These are phyloP conservation scores for Periplaneta americana DNA, from an alignment of 1,140 invertebrate species.

Conservation along the genomic window DNA sequence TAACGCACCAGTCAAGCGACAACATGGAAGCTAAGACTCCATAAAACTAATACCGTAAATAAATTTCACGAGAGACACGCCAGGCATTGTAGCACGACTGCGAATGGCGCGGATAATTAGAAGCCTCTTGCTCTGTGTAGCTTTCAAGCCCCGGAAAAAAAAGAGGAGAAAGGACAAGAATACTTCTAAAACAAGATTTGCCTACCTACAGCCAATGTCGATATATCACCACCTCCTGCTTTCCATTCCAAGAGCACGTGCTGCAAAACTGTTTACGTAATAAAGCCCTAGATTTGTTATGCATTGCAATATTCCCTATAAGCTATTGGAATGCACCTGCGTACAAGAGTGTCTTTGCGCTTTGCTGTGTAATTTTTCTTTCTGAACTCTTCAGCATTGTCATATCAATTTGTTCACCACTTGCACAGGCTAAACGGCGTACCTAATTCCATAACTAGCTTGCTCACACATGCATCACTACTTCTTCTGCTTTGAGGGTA, in stretches of 20 bases:
- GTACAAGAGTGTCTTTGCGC: too few species aligned
- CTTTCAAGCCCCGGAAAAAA: background rate
- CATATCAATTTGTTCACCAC: too few species aligned
- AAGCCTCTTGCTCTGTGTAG: background rate
- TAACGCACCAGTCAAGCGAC: background rate
- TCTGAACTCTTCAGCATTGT: too few species aligned
- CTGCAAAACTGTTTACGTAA: background rate
- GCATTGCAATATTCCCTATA: background rate
- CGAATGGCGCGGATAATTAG: background rate
- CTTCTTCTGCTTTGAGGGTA: too few species aligned
- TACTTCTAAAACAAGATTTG: background rate
- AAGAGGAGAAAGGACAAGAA: background rate
- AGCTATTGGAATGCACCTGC: background rate
- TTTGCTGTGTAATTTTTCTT: too few species aligned
- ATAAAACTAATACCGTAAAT: background rate
- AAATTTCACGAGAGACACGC: background rate
- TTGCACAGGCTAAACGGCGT: too few species aligned
- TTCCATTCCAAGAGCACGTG: background rate
- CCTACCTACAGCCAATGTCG: slow-evolving; percentile 1
- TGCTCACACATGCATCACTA: too few species aligned
- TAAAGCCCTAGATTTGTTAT: background rate
- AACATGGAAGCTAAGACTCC: background rate
- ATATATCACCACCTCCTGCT: slow-evolving; percentile 2
- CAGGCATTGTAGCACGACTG: background rate
- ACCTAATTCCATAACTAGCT: too few species aligned